Conservation (phyloP, 2,797 vertebrate genomes). For the Chrosomus eos region DNA sequence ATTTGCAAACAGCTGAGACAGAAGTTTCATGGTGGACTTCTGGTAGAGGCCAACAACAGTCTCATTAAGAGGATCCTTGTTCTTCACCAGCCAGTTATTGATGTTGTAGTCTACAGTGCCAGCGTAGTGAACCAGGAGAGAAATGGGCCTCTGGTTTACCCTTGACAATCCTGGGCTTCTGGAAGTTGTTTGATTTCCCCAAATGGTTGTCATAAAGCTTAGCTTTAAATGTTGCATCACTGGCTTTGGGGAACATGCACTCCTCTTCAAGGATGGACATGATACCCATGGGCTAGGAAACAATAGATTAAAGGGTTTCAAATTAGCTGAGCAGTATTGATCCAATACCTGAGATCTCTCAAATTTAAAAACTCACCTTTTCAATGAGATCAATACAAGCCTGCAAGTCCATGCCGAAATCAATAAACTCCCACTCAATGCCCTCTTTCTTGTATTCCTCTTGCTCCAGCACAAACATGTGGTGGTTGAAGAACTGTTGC, state of each 20-base stretch:
- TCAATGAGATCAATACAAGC: slow-evolving; percentile 74
- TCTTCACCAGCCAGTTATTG: slow-evolving; percentile 79
- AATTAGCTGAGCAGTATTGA: not conserved
- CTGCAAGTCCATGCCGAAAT: slow-evolving; percentile 80
- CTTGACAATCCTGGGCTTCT: slow-evolving; percentile 78
- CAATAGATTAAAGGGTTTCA: not conserved
- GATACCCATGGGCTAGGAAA: slow-evolving; percentile 79
- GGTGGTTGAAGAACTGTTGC: slow-evolving; percentile 87
- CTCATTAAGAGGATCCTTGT: slow-evolving; percentile 82
- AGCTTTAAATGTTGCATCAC: slow-evolving; percentile 37
- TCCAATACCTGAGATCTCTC: not conserved
- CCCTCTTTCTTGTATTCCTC: slow-evolving; percentile 81
- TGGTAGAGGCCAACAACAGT: slow-evolving; percentile 80
- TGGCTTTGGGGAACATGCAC: slow-evolving; percentile 90
- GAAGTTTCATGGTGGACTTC: slow-evolving; percentile 79
- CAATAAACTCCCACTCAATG: slow-evolving; percentile 80
- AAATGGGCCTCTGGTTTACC: slow-evolving; percentile 82
- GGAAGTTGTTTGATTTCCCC: slow-evolving; percentile 71
- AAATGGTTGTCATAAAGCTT: slow-evolving; percentile 18
- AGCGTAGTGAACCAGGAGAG: slow-evolving; percentile 77
- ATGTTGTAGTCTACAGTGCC: slow-evolving; percentile 83
- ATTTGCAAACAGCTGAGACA: slow-evolving; percentile 75
- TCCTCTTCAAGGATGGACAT: slow-evolving; percentile 90
- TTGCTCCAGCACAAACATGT: slow-evolving; percentile 83
- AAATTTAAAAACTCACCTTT: slow-evolving; percentile 66